Base-by-base conservation (phyloP, 2,113 vertebrate genomes). In the Takifugu flavidus region DNA sequence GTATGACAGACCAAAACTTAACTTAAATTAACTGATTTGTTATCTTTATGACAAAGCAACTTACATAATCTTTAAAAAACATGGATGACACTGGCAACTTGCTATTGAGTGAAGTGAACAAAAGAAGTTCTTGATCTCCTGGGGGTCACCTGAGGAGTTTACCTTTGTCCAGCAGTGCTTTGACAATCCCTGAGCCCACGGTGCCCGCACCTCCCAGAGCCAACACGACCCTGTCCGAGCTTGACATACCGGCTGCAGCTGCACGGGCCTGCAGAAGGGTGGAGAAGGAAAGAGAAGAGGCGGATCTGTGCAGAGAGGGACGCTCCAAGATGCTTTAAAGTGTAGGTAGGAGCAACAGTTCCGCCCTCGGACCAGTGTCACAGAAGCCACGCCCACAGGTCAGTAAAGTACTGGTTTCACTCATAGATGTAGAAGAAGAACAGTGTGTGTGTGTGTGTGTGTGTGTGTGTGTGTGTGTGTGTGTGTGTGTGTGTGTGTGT, bases 151-250 rank as follows among this genome's bases (percentile, higher is more conserved):
- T n/a, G 45, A 47, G 45, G 3, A 1, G 42, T 86, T 82, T 87
- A 94, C 93, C 93, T 91, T 87, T 92, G 42, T 93, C 91, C 79
- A 94, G 86, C 53, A 94, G 87, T 0, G 83, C 89, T 72, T 90
- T 92, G 2, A 92, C 92, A 5, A 92, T 67, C 4, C 91, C 93
- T 0, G 92, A 92, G 26, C 93, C 92, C 72, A 93, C 92, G 0
- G 86, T 89, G 13, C 92, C 92, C 13, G 91, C 91, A 57, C 92
- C 92, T 3, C 93, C 92, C 4, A 94, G 91, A n/a, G 79, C 91
- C 8, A 94, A 65, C 42, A 91, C 92, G 3, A 93, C 77, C 53
- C 91, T 73, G 49, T 91, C 91, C 11, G 88, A 83, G 60, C 89
- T 89, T 13, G 91, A 82, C 93, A 94, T 94, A 56, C 45, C 60